These are phyloP conservation scores for Spea hammondii DNA, from an alignment of 2,797 vertebrate genomes.

Conservation along the genomic window DNA sequence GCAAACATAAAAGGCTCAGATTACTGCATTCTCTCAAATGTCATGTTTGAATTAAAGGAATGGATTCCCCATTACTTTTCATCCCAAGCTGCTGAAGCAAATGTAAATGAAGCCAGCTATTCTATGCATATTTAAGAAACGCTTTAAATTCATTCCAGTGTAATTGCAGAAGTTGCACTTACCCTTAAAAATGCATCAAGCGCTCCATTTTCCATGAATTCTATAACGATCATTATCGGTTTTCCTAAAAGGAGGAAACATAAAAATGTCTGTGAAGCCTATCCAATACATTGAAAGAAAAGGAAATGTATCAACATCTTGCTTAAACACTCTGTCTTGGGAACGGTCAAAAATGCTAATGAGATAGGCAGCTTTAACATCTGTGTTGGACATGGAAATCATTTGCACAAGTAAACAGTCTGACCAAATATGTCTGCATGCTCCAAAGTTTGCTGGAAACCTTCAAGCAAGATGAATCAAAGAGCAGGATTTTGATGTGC, in stretches of 20 bases:
- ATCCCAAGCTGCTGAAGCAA: slow-evolving; percentile 4
- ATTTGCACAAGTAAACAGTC: slow-evolving; percentile 59
- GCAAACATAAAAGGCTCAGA: not conserved
- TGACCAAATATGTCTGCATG: slow-evolving; percentile 59
- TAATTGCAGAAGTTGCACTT: slow-evolving; percentile 59
- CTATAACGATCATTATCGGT: slow-evolving; percentile 98
- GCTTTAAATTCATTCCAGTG: slow-evolving; percentile 20
- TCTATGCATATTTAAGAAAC: slow-evolving; percentile 31
- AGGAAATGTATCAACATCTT: slow-evolving; percentile 35
- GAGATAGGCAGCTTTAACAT: slow-evolving; percentile 60
- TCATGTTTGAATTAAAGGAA: slow-evolving; percentile 24
- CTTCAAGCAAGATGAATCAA: not conserved
- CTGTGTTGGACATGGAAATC: slow-evolving; percentile 53
- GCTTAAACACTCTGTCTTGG: slow-evolving; percentile 55
- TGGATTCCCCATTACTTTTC: not conserved
- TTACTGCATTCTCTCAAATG: not conserved
- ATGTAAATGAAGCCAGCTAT: slow-evolving; percentile 29
- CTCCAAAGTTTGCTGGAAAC: slow-evolving; percentile 57
- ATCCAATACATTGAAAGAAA: slow-evolving; percentile 1
- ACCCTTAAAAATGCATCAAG: slow-evolving; percentile 98
- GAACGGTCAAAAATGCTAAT: slow-evolving; percentile 52
- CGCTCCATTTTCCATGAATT: slow-evolving; percentile 99
- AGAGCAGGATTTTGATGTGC: slow-evolving; percentile 19
- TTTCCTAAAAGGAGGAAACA: slow-evolving; percentile 79
- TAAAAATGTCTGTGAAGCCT: slow-evolving; percentile 57